A percentile compares a stretch with the other conserved stretches of the same genome.
Evolutionary conservation across 2,113 vertebrate genomes (phyloP).

Genomic region (Pelodiscus sinensis): DNA sequence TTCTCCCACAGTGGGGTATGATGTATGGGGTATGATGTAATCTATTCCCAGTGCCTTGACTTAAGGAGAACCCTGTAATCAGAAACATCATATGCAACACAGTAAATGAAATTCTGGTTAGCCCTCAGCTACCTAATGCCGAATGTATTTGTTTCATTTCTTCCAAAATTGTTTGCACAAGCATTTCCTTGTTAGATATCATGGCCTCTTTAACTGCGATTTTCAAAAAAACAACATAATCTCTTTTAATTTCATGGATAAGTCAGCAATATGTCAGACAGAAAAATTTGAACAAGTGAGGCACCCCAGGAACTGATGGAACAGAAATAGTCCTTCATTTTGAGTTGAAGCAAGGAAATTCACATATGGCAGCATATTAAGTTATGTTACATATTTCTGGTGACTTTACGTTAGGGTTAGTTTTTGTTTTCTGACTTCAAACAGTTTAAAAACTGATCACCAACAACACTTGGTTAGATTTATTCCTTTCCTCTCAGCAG

Average conservation of each 20-base stretch:
- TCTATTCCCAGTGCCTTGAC: neutral
- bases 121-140: neutral
- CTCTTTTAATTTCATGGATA: neutral
- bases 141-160: conserved; percentile 13
- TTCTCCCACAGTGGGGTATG: neutral
- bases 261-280: neutral
- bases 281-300: neutral
- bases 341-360: conserved; percentile 21
- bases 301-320: neutral
- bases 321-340: conserved; percentile 2
- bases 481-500: neutral
- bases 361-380: neutral
- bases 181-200: neutral
- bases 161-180: conserved; percentile 8
- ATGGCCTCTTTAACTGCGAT: neutral
- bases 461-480: neutral
- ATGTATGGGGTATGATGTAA: neutral
- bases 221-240: neutral
- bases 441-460: neutral
- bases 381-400: neutral
- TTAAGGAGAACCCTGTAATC: neutral
- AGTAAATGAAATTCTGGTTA: neutral
- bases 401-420: neutral
- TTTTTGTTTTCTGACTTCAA: neutral
- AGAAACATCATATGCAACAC: neutral